These are phyloP conservation scores for Chamaetylas fuelleborni DNA, from an alignment of 2,113 vertebrate genomes.

Conservation along the genomic window DNA sequence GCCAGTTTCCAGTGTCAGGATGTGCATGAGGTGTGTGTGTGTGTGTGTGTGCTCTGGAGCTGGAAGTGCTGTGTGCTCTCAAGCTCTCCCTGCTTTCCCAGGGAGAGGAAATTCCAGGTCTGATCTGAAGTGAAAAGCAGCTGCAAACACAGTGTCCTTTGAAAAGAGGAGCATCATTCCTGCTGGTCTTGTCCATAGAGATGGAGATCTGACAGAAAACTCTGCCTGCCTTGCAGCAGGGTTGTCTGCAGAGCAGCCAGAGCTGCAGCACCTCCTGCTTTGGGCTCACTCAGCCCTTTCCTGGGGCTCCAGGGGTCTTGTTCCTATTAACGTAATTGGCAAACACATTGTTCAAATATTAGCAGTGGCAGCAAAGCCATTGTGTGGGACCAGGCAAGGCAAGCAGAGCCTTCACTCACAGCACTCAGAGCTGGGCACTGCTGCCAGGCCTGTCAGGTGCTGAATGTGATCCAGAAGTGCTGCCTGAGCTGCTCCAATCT, in stretches of 20 bases:
- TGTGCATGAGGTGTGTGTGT: not conserved
- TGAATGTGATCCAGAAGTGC: slow-evolving; percentile 20
- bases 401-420: not conserved
- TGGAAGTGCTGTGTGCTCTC: not conserved
- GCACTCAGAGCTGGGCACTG: not conserved
- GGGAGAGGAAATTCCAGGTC: not conserved
- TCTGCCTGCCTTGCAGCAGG: not conserved
- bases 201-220: not conserved
- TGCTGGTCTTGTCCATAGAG: not conserved
- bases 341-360: slow-evolving; percentile 52
- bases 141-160: not conserved
- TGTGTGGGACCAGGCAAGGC: not conserved
- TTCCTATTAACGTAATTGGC: slow-evolving; percentile 19
- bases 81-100: not conserved
- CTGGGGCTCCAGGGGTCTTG: slow-evolving; percentile 10
- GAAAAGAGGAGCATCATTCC: not conserved
- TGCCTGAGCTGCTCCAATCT: not conserved
- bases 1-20: not conserved
- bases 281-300: not conserved
- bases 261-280: not conserved
- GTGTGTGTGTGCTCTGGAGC: not conserved
- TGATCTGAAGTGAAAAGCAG: not conserved
- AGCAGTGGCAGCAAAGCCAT: slow-evolving; percentile 38
- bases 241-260: not conserved
- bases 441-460: not conserved